phyloP scores from a whole-genome alignment of 2,797 vertebrate species.

The Emys orbicularis region DNA sequence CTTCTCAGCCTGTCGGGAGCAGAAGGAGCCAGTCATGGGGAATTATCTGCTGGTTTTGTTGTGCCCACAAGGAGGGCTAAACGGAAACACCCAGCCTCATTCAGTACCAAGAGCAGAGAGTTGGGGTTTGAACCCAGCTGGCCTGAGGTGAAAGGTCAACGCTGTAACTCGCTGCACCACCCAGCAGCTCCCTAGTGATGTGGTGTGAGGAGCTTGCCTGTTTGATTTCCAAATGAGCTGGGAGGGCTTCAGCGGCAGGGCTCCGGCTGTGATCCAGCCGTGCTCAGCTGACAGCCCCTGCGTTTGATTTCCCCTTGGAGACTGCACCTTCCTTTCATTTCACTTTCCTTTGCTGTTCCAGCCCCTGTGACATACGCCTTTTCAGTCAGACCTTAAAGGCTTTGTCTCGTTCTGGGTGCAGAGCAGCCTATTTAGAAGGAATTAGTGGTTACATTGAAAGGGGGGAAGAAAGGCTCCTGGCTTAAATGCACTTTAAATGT shows the following conservation, averaged over 20 bases:
- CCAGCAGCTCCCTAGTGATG: not conserved
- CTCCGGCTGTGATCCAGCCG: not conserved
- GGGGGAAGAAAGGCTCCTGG: slow-evolving; percentile 73
- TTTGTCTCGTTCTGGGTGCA: slow-evolving; percentile 51
- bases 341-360: not conserved
- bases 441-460: slow-evolving; percentile 71
- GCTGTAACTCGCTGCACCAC: not conserved
- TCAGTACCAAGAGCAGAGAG: not conserved
- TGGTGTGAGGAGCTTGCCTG: not conserved
- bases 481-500: slow-evolving; percentile 78
- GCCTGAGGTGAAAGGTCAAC: not conserved
- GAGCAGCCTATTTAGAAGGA: slow-evolving; percentile 64
- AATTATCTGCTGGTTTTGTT: not conserved
- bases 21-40: not conserved
- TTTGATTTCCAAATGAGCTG: not conserved
- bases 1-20: not conserved
- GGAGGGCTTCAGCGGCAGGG: not conserved
- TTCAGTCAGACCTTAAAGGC: slow-evolving; percentile 65
- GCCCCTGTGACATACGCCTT: slow-evolving; percentile 34
- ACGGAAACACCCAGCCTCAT: not conserved
- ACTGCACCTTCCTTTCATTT: not conserved
- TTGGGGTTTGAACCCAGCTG: not conserved
- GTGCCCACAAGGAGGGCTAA: not conserved
- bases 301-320: slow-evolving; percentile 20
- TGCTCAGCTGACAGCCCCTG: not conserved